phyloP scores from a whole-genome alignment of 2,113 vertebrate species.

The Dicaeum eximium region DNA sequence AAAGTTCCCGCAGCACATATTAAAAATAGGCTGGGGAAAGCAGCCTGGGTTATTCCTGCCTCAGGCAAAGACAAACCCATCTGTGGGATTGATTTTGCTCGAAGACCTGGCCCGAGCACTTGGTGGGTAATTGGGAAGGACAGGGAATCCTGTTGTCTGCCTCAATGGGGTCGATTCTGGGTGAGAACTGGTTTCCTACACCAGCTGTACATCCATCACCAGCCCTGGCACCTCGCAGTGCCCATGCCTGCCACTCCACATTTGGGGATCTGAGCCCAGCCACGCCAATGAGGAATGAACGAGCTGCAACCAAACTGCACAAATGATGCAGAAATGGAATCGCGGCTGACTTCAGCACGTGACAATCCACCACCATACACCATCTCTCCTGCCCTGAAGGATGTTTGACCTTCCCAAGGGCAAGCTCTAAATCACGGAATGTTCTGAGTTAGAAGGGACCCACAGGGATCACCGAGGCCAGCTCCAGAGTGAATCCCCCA shows the following conservation, averaged over 20 bases:
- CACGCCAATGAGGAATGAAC: accelerated
- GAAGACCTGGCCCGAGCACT: neutral
- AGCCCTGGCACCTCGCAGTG: too few relatives aligned
- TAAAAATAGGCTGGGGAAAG: neutral
- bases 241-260: neutral
- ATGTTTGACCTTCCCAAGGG: too few relatives aligned
- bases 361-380: neutral
- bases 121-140: too few relatives aligned
- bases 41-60: neutral
- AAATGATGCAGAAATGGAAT: too few relatives aligned
- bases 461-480: neutral
- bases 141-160: neutral
- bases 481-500: neutral
- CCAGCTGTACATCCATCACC: too few relatives aligned
- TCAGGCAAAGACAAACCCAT: neutral
- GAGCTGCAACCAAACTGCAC: too few relatives aligned
- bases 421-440: neutral
- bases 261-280: neutral
- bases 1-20: neutral
- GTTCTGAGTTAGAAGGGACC: too few relatives aligned
- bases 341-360: accelerated
- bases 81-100: neutral
- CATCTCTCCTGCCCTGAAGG: neutral
- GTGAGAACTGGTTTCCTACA: neutral
- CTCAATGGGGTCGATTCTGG: neutral